Conservation (phyloP, 1,140 invertebrate genomes). For the Danaus melanippus region DNA sequence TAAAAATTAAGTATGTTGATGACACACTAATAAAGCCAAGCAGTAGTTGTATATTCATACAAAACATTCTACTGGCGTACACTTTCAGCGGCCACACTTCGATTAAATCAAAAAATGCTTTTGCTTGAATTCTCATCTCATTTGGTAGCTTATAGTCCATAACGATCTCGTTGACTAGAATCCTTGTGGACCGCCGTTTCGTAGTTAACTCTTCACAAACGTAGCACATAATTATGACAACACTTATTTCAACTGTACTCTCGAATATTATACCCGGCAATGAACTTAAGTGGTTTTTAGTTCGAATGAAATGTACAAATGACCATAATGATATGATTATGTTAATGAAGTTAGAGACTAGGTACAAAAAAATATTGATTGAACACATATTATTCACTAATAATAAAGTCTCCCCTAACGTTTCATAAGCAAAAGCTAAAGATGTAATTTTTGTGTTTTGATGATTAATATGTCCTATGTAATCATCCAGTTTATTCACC, state of each 20-base stretch:
- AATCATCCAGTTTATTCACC: not conserved
- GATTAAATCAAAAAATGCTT: constrained; percentile 37
- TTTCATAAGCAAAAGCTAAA: constrained; percentile 30
- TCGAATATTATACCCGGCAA: constrained; percentile 26
- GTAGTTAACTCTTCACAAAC: constrained; percentile 32
- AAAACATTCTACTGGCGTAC: constrained; percentile 36
- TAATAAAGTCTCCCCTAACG: constrained; percentile 29
- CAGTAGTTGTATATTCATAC: constrained; percentile 36
- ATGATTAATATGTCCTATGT: not conserved
- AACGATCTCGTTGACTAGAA: constrained; percentile 33
- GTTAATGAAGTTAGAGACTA: constrained; percentile 33
- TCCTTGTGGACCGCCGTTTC: constrained; percentile 25
- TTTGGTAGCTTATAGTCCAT: constrained; percentile 33
- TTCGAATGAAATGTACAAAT: constrained; percentile 27
- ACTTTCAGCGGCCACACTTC: constrained; percentile 32
- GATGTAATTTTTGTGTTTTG: constrained; percentile 22
- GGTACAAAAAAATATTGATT: constrained; percentile 34
- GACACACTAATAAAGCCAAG: constrained; percentile 40
- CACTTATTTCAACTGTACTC: constrained; percentile 24
- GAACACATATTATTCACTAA: constrained; percentile 37
- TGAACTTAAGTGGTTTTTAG: constrained; percentile 4
- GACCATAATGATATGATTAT: constrained; percentile 35
- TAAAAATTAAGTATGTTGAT: constrained; percentile 39
- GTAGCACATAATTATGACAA: constrained; percentile 31
- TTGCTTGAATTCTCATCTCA: constrained; percentile 33